Conservation (phyloP, 2,888 invertebrate species). For the Drosophila longiperda region DNA sequence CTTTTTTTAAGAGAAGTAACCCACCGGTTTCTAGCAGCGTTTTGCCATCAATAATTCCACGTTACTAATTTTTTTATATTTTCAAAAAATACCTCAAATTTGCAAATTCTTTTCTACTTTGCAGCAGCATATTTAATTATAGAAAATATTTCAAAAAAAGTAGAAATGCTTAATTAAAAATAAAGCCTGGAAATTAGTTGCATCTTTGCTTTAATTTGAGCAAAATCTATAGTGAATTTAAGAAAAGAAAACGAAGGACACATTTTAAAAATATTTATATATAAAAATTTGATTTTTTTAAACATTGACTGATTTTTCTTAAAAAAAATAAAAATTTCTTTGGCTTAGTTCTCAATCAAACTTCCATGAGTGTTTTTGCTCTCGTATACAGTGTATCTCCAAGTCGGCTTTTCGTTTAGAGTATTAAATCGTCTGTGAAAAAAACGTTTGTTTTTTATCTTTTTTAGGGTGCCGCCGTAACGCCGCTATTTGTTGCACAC, state of each 20-base stretch:
- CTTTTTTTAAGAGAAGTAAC: not conserved
- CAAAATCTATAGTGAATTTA: not conserved
- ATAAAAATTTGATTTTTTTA: accelerated
- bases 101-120: not conserved
- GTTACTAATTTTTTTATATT: too few species aligned
- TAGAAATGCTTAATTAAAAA: not conserved
- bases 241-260: not conserved
- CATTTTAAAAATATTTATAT: not conserved
- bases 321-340: too few species aligned
- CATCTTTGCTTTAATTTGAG: not conserved
- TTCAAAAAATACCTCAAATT: not conserved
- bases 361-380: not conserved
- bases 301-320: too few species aligned
- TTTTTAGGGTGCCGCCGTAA: slow-evolving; percentile 68
- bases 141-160: not conserved
- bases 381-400: not conserved
- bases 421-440: not conserved
- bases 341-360: not conserved
- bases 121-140: not conserved
- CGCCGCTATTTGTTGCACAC: slow-evolving; percentile 14
- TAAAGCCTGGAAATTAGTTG: not conserved
- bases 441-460: not conserved
- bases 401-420: not conserved
- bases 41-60: too few species aligned
- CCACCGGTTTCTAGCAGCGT: not conserved